A percentile compares a stretch with the other conserved stretches of the same genome.
These are phyloP conservation scores for Erythrocebus patas DNA, from an alignment of 2,113 vertebrate species.

Conservation along the genomic window DNA sequence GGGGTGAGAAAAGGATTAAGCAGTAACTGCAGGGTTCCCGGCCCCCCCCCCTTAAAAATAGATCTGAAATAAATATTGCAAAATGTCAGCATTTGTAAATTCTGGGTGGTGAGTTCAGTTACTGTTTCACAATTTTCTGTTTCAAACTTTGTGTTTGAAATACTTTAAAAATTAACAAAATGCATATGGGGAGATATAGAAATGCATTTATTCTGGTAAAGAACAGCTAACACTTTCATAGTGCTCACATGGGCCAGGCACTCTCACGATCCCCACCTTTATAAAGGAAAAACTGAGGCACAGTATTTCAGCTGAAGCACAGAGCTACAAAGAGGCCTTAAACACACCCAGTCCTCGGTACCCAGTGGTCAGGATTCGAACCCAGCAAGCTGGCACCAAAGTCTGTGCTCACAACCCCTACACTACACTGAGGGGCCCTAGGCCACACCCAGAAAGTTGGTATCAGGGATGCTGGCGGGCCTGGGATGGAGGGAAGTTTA, in stretches of 20 bases:
- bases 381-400: background rate
- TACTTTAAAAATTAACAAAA: background rate
- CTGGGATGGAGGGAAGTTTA: background rate
- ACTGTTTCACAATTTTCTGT: background rate
- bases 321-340: background rate
- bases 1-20: background rate
- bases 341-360: too few species aligned
- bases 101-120: background rate
- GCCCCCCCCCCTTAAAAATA: conserved; percentile 51
- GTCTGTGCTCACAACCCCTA: background rate
- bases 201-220: conserved; percentile 1
- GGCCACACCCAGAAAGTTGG: background rate
- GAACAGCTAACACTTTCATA: background rate
- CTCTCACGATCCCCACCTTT: background rate
- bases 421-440: accelerated
- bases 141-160: background rate
- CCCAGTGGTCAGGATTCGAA: background rate
- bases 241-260: background rate
- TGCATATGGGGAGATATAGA: background rate
- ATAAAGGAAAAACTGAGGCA: background rate
- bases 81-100: conserved; percentile 6
- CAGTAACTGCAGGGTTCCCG: background rate
- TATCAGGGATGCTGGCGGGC: background rate
- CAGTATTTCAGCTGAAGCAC: background rate
- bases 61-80: conserved; percentile 41